Conservation (phyloP, 1,140 invertebrate genomes). For the Diorhabda carinulata region DNA sequence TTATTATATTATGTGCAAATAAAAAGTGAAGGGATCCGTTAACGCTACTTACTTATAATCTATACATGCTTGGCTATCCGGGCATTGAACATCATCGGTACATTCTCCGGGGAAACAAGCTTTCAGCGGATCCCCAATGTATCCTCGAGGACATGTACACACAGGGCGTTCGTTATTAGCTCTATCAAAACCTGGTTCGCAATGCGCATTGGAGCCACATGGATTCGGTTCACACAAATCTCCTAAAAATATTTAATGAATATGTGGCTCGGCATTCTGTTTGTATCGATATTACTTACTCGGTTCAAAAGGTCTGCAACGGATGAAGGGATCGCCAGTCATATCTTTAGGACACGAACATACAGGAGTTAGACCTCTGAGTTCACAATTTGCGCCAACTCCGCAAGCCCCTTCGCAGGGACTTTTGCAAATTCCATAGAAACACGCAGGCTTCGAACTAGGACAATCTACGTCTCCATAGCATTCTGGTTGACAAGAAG, state of each 20-base stretch:
- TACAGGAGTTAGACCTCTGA: conserved; percentile 71
- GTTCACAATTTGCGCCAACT: conserved; percentile 72
- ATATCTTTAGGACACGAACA: conserved; percentile 82
- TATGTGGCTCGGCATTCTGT: too few species aligned
- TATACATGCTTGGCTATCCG: conserved; percentile 67
- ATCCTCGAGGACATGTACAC: conserved; percentile 74
- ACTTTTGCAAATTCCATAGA: conserved; percentile 74
- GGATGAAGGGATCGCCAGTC: conserved; percentile 80
- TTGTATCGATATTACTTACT: conserved; percentile 49
- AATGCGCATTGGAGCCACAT: conserved; percentile 77
- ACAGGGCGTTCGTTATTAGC: conserved; percentile 76
- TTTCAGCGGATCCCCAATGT: conserved; percentile 73
- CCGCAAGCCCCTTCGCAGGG: conserved; percentile 79
- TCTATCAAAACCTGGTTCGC: conserved; percentile 75
- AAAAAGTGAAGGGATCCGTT: too few species aligned
- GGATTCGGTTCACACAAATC: conserved; percentile 81
- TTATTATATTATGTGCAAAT: too few species aligned
- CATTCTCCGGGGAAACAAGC: conserved; percentile 73
- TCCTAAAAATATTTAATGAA: conserved; percentile 48
- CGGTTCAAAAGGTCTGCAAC: conserved; percentile 74
- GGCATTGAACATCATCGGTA: conserved; percentile 66
- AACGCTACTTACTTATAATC: conserved; percentile 53
- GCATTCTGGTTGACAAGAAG: conserved; percentile 72
- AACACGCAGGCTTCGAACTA: conserved; percentile 68
- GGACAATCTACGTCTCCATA: conserved; percentile 71